Conservation (phyloP, 2,113 vertebrate genomes). For the Cygnus buccinator region DNA sequence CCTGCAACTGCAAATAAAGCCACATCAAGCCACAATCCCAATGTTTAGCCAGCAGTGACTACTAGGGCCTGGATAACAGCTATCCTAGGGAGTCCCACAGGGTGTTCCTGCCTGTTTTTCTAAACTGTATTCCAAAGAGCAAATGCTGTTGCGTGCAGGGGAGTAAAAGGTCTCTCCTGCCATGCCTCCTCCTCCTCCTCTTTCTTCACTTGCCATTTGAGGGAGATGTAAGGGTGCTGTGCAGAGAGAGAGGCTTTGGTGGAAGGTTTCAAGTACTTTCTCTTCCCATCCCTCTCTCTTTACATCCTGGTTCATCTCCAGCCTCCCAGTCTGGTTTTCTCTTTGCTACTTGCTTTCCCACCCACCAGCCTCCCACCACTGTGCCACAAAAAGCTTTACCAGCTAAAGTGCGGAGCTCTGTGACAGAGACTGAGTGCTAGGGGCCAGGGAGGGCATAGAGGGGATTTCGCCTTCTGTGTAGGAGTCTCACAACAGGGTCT, state of each 20-base stretch:
- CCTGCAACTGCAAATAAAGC: background rate
- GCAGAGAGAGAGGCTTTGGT: background rate
- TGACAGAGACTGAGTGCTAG: constrained; percentile 17
- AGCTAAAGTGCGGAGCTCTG: background rate
- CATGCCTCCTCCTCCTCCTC: background rate
- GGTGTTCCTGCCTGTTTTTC: background rate
- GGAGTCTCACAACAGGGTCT: background rate
- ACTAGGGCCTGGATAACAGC: background rate
- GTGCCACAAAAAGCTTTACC: constrained; percentile 68
- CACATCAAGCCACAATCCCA: background rate
- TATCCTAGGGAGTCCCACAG: background rate
- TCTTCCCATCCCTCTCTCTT: background rate
- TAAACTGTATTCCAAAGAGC: background rate
- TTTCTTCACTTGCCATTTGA: background rate
- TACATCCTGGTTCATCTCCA: constrained; percentile 31
- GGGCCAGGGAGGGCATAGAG: constrained; percentile 14
- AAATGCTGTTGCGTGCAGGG: background rate
- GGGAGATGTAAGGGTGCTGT: background rate
- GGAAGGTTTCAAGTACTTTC: background rate
- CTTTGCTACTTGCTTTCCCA: constrained; percentile 55
- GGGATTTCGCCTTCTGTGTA: constrained; percentile 23
- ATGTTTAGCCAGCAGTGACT: background rate
- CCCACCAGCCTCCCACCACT: constrained; percentile 72
- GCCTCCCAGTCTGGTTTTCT: constrained; percentile 47
- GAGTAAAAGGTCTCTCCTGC: background rate